Conservation (phyloP, 1,140 invertebrate species). For the Ceratina japonica region DNA sequence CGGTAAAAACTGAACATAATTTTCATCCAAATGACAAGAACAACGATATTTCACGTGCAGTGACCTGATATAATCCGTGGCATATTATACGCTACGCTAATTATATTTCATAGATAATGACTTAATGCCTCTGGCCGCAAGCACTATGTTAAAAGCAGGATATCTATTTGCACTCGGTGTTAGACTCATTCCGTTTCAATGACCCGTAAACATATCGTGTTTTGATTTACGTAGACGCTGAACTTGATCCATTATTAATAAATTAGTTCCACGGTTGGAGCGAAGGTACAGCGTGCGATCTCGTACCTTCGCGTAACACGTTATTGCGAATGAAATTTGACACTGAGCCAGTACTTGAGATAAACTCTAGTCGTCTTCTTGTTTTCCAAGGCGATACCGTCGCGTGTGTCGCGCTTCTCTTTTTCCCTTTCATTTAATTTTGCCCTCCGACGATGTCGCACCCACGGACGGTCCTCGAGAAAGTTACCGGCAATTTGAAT, state of each 20-base stretch:
- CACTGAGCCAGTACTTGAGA: neutral
- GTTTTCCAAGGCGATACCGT: neutral
- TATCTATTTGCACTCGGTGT: neutral
- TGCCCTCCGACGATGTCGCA: no score
- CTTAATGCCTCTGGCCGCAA: neutral
- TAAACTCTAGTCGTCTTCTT: neutral
- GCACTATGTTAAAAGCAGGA: neutral
- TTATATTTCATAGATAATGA: no score
- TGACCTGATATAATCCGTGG: no score
- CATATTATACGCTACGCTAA: no score
- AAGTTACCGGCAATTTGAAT: no score
- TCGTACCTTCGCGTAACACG: no score
- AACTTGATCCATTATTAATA: slow-evolving; percentile 6
- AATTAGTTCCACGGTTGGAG: neutral
- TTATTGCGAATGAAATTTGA: slow-evolving; percentile 28
- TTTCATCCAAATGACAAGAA: no score
- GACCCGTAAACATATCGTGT: no score
- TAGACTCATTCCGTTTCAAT: no score
- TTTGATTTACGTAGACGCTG: neutral
- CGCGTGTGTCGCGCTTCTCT: neutral
- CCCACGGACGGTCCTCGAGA: no score
- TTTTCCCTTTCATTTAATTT: neutral
- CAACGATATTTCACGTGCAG: no score
- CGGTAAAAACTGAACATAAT: no score
- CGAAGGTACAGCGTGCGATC: neutral